A percentile compares a stretch with the other conserved stretches of the same genome.
phyloP scores from a whole-genome alignment of 1,140 invertebrate genomes.

The Pomphorhynchus laevis region DNA sequence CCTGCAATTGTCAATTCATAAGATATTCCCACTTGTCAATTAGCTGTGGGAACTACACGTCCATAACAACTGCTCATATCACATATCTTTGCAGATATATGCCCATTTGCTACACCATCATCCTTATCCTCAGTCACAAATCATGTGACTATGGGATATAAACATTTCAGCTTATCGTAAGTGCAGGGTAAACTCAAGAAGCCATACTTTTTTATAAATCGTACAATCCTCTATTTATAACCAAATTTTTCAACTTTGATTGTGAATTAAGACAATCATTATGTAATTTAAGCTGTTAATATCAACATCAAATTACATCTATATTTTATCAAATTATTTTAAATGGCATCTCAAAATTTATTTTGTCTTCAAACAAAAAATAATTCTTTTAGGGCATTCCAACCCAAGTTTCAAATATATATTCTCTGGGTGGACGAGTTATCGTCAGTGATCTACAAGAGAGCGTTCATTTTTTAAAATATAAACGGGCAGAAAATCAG shows the following conservation, averaged over 20 bases:
- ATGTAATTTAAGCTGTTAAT: not conserved
- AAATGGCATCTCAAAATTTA: not conserved
- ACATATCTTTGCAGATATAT: too few species aligned
- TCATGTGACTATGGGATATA: too few species aligned
- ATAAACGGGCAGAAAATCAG: slow-evolving; percentile 75
- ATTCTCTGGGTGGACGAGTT: slow-evolving; percentile 58
- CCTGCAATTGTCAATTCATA: too few species aligned
- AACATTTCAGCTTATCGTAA: too few species aligned
- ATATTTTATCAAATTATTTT: too few species aligned
- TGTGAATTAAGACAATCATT: not conserved
- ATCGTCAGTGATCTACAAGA: slow-evolving; percentile 83
- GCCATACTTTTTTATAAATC: too few species aligned
- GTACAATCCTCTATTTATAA: not conserved
- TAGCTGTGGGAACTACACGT: too few species aligned
- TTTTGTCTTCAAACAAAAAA: not conserved
- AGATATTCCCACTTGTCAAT: too few species aligned
- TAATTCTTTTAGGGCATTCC: slow-evolving; percentile 40
- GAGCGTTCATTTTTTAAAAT: slow-evolving; percentile 70
- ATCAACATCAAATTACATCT: not conserved
- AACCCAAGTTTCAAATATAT: slow-evolving; percentile 59
- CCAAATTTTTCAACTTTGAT: not conserved
- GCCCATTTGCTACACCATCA: too few species aligned
- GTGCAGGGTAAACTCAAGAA: too few species aligned
- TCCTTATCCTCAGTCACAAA: too few species aligned
- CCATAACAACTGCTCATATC: too few species aligned